Evolutionary conservation across 2,113 vertebrate genomes (phyloP).

Genomic region (Poeciliopsis occidentalis): DNA sequence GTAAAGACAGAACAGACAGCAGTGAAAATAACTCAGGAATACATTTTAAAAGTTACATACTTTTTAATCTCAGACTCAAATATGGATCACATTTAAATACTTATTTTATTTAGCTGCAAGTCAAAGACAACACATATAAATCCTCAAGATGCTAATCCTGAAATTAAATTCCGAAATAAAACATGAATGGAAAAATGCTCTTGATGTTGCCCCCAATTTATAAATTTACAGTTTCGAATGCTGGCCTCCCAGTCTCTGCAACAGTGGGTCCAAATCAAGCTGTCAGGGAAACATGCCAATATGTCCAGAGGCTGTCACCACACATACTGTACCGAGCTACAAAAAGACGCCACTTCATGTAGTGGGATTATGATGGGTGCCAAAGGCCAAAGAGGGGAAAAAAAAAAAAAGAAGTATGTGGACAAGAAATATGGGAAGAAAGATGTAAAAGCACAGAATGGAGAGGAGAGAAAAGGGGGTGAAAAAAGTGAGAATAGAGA

Average conservation of each 20-base stretch:
- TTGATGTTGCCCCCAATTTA: slow-evolving; percentile 20
- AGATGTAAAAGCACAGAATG: slow-evolving; percentile 35
- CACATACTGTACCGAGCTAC: slow-evolving; percentile 54
- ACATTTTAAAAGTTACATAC: background rate
- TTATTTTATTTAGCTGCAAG: slow-evolving; percentile 1
- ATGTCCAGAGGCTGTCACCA: slow-evolving; percentile 63
- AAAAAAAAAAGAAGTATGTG: no score
- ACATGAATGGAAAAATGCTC: slow-evolving; percentile 11
- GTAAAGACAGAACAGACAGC: background rate
- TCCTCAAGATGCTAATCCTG: background rate
- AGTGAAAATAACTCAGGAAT: background rate
- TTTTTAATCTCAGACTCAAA: background rate
- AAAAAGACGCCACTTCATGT: slow-evolving; percentile 55
- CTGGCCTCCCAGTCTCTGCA: slow-evolving; percentile 19
- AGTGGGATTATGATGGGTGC: slow-evolving; percentile 46
- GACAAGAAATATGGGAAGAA: slow-evolving; percentile 25
- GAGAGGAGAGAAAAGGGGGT: slow-evolving; percentile 7
- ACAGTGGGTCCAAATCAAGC: slow-evolving; percentile 60
- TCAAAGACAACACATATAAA: background rate
- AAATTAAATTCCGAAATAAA: background rate
- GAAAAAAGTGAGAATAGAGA: slow-evolving; percentile 4
- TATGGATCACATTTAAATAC: accelerated
- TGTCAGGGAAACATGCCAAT: slow-evolving; percentile 53
- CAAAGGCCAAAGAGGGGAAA: slow-evolving; percentile 53
- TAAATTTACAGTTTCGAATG: slow-evolving; percentile 30